Evolutionary conservation across 2,797 vertebrate species (phyloP).

Genomic region (Enteromius anoplus): DNA sequence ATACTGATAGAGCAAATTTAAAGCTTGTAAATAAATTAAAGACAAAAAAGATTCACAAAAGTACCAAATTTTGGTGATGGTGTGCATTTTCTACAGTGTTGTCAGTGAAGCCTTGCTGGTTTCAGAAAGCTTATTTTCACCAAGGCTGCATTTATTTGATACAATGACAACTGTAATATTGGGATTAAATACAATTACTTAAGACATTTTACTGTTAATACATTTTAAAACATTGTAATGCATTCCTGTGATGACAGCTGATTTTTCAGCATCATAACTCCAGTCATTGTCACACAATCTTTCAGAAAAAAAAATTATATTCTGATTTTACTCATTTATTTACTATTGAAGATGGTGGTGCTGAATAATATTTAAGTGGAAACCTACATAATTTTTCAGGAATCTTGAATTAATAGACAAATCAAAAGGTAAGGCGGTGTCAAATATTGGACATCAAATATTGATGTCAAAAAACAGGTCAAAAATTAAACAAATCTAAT

Average conservation of each 20-base stretch:
- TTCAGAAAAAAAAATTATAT: background rate
- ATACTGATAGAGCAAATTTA: slow-evolving; percentile 91
- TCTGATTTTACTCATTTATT: background rate
- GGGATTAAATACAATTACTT: background rate
- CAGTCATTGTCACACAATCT: background rate
- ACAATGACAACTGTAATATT: background rate
- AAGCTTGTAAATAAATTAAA: slow-evolving; percentile 97
- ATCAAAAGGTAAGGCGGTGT: background rate
- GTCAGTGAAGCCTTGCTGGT: background rate
- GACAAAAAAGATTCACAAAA: slow-evolving; percentile 59
- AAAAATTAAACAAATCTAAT: too few species aligned
- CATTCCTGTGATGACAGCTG: background rate
- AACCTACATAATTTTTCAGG: background rate
- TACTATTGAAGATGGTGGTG: background rate
- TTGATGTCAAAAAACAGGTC: too few species aligned
- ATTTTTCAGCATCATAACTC: background rate
- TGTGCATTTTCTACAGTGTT: slow-evolving; percentile 40
- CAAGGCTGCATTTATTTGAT: slow-evolving; percentile 12
- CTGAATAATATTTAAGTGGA: background rate
- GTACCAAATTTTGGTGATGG: slow-evolving; percentile 42
- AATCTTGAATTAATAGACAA: background rate
- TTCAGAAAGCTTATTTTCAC: background rate
- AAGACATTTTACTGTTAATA: background rate
- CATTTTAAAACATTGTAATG: background rate
- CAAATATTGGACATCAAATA: too few species aligned